Percentiles rank a stretch among this genome's conserved stretches.
Evolutionary conservation across 1,140 invertebrate genomes (phyloP).

Genomic region (Heliconius himera): DNA sequence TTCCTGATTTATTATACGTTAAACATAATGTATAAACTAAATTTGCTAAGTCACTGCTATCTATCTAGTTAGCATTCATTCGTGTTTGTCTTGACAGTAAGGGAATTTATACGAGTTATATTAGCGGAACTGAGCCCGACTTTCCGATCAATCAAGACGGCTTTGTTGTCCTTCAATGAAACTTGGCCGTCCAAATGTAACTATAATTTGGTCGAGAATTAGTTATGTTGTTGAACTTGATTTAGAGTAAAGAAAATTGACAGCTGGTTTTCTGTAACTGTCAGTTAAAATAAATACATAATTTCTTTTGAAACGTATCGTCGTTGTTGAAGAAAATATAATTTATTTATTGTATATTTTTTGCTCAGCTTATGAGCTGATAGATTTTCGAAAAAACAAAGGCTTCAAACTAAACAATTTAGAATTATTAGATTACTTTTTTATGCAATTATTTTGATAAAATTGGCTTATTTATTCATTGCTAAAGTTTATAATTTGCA

Average conservation of each 20-base stretch:
- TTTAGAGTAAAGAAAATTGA: not conserved
- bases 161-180: slow-evolving; percentile 17
- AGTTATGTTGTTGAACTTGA: slow-evolving; percentile 6
- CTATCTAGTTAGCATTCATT: not conserved
- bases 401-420: not conserved
- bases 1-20: no score
- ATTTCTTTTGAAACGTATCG: no score
- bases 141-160: slow-evolving; percentile 15
- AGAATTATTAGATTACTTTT: not conserved
- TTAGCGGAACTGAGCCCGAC: slow-evolving; percentile 17
- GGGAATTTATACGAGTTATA: slow-evolving; percentile 14
- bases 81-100: slow-evolving; percentile 19
- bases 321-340: not conserved
- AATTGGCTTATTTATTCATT: no score
- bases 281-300: not conserved
- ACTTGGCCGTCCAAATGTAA: not conserved
- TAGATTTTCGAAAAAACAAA: not conserved
- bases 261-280: not conserved
- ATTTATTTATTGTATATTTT: not conserved
- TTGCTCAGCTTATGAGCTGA: not conserved
- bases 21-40: not conserved
- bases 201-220: not conserved
- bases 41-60: not conserved
- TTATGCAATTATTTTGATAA: no score
- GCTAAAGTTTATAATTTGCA: not conserved